Evolutionary conservation across 2,113 vertebrate genomes (phyloP).

Genomic region (Phylloscopus trochiloides): DNA sequence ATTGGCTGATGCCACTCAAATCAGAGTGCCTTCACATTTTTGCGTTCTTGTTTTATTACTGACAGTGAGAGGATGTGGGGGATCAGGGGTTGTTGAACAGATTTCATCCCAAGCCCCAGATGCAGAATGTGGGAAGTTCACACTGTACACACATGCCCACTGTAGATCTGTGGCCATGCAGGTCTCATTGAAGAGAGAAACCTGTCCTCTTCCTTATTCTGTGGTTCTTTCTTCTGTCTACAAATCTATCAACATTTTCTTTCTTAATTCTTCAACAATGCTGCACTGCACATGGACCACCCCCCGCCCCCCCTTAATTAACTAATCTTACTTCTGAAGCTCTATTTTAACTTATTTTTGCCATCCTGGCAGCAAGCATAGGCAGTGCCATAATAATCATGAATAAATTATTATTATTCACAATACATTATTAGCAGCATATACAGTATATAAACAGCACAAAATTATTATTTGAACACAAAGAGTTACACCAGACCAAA

Average conservation of each 20-base stretch:
- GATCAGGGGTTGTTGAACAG: neutral
- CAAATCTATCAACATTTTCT: neutral
- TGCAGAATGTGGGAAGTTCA: neutral
- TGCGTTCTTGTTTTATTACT: neutral
- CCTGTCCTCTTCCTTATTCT: neutral
- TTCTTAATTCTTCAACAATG: neutral
- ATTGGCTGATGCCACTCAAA: rapidly evolving
- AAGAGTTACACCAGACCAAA: neutral
- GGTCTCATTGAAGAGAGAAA: neutral
- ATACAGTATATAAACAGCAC: neutral
- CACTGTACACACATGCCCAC: rapidly evolving
- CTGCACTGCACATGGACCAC: too few species aligned
- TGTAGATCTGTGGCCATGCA: neutral
- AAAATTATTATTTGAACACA: neutral
- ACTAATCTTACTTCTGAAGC: neutral
- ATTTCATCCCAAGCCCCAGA: neutral
- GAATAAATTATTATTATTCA: neutral
- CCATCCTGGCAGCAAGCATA: neutral
- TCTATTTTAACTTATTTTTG: neutral
- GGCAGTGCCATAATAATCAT: neutral
- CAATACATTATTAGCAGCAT: neutral
- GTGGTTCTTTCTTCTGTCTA: neutral
- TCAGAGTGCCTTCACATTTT: neutral
- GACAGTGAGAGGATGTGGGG: neutral
- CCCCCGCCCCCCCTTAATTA: neutral